These are phyloP conservation scores for Trypoxylon attenuatum DNA, from an alignment of 2,888 invertebrate species.

Conservation along the genomic window DNA sequence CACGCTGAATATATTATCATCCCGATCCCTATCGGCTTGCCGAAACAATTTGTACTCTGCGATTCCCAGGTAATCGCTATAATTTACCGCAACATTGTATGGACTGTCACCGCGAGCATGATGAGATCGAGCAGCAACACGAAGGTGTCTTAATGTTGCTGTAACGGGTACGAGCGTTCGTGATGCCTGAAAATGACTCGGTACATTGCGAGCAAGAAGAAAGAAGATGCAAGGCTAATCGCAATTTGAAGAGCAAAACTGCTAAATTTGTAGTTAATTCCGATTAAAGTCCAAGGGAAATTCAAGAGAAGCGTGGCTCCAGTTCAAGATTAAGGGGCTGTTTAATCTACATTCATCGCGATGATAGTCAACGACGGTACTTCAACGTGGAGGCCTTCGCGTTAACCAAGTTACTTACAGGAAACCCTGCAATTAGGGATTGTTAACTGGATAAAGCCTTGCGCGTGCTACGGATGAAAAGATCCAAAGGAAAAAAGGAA, in stretches of 20 bases:
- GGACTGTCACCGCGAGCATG: no score
- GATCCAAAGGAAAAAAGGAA: not conserved
- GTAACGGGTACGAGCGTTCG: no score
- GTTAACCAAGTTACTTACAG: constrained; percentile 63
- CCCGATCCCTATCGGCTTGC: no score
- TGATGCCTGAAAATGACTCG: no score
- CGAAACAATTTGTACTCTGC: no score
- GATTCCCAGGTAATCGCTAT: no score
- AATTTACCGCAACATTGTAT: no score
- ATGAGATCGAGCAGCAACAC: no score
- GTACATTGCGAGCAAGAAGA: no score
- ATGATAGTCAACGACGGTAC: constrained; percentile 54
- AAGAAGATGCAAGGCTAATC: no score
- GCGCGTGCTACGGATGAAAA: constrained; percentile 53
- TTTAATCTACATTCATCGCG: constrained; percentile 61
- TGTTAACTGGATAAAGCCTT: constrained; percentile 62
- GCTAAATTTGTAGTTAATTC: not conserved
- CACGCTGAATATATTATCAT: constrained; percentile 1
- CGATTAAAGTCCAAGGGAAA: constrained; percentile 29
- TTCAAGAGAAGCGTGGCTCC: constrained; percentile 13
- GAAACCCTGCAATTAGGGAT: constrained; percentile 63
- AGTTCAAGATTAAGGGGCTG: constrained; percentile 48
- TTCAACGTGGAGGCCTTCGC: constrained; percentile 44
- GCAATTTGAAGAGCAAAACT: no score
- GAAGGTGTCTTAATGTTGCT: no score